These are phyloP conservation scores for Eilema griseolum DNA, from an alignment of 2,888 invertebrate genomes.

Conservation along the genomic window DNA sequence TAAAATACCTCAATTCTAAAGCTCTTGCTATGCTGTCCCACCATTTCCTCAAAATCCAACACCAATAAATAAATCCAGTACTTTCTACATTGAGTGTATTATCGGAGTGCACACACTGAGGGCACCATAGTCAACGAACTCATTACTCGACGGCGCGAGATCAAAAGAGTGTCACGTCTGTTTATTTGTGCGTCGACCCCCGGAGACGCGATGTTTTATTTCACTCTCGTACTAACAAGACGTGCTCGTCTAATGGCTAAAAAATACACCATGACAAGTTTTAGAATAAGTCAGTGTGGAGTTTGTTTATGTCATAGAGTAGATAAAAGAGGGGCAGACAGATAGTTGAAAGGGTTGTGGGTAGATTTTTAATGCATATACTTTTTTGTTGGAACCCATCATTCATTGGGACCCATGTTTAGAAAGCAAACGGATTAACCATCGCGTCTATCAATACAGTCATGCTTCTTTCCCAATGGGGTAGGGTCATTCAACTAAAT, in stretches of 20 bases:
- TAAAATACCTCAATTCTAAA: neutral
- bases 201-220: conserved; percentile 46
- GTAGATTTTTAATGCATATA: neutral
- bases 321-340: neutral
- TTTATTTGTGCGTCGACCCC: conserved; percentile 62
- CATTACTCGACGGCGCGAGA: conserved; percentile 61
- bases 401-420: too few species aligned
- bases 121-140: conserved; percentile 46
- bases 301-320: conserved; percentile 13
- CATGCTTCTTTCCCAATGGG: too few species aligned
- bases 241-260: conserved; percentile 46
- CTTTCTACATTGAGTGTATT: conserved; percentile 41
- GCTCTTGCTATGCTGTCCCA: neutral
- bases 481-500: too few species aligned
- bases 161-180: conserved; percentile 63
- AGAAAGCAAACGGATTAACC: too few species aligned
- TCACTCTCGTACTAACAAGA: conserved; percentile 53
- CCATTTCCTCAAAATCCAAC: neutral
- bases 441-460: too few species aligned
- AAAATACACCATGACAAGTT: conserved; percentile 39
- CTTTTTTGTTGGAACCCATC: neutral
- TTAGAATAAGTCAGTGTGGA: conserved; percentile 31
- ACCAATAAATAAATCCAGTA: neutral
- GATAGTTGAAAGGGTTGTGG: neutral
- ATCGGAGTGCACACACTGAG: conserved; percentile 33